A percentile compares a stretch with the other conserved stretches of the same genome.
phyloP scores from a whole-genome alignment of 1,140 invertebrate genomes.

The Phenacoccus solenopsis region DNA sequence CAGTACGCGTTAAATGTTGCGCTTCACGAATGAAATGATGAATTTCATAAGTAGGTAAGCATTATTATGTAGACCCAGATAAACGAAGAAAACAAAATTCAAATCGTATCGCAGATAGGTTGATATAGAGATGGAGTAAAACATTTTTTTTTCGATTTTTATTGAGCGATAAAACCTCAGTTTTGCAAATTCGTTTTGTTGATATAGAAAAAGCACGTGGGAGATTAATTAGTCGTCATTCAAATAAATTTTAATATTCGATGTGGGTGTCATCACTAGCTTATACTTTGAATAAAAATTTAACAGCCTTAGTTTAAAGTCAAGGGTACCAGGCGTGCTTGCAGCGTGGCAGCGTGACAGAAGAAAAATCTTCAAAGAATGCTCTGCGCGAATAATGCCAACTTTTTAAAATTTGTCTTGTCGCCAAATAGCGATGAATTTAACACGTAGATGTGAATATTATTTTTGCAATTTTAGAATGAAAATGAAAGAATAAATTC shows the following conservation, averaged over 20 bases:
- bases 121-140: too few species aligned
- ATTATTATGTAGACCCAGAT: too few species aligned
- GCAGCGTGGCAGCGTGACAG: background rate
- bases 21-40: too few species aligned
- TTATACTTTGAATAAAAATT: background rate
- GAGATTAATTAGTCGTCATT: background rate
- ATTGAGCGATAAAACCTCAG: too few species aligned
- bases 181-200: too few species aligned
- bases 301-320: background rate
- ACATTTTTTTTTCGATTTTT: too few species aligned
- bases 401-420: background rate
- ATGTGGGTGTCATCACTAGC: background rate
- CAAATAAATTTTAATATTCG: background rate
- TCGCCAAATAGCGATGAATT: background rate
- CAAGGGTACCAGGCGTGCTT: background rate
- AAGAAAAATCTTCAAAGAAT: slow-evolving; percentile 3
- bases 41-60: too few species aligned
- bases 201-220: background rate
- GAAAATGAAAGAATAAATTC: background rate
- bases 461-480: background rate
- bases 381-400: background rate
- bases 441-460: background rate
- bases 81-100: too few species aligned
- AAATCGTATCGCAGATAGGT: too few species aligned
- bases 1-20: too few species aligned